Conservation (phyloP, 2,888 invertebrate species). For the Temnothorax unifasciatus region DNA sequence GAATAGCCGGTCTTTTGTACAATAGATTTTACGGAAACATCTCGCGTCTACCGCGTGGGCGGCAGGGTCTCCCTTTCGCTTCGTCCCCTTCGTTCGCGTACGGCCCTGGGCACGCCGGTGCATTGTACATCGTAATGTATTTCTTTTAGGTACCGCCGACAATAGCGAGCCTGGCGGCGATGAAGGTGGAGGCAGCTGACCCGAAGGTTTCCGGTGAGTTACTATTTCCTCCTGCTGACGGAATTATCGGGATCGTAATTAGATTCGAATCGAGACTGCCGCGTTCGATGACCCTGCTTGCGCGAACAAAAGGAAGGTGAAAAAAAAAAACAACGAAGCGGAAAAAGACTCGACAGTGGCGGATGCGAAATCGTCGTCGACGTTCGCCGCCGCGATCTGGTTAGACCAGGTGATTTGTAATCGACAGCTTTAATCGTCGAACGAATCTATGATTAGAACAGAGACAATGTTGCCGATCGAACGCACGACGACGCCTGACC, state of each 20-base stretch:
- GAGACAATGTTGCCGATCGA: constrained; percentile 57
- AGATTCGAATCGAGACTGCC: constrained; percentile 75
- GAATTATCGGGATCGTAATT: constrained; percentile 78
- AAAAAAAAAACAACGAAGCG: constrained; percentile 3
- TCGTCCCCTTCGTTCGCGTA: constrained; percentile 59
- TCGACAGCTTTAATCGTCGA: constrained; percentile 53
- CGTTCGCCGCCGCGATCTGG: constrained; percentile 57
- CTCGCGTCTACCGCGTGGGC: constrained; percentile 64
- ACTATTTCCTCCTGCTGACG: constrained; percentile 77
- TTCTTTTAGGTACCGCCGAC: constrained; percentile 84
- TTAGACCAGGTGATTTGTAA: constrained; percentile 52
- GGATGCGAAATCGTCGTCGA: constrained; percentile 16
- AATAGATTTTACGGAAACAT: constrained; percentile 49
- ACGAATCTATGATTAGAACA: constrained; percentile 53
- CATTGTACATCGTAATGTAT: constrained; percentile 78
- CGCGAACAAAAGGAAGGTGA: constrained; percentile 62
- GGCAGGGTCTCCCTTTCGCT: constrained; percentile 38
- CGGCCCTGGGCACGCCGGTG: constrained; percentile 74
- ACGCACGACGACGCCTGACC: constrained; percentile 37
- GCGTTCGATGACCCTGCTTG: constrained; percentile 78
- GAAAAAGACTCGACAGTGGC: not conserved
- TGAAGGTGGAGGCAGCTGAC: constrained; percentile 85
- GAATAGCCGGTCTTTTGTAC: constrained; percentile 32
- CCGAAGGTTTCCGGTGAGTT: constrained; percentile 86
- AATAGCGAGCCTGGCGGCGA: constrained; percentile 85